phyloP scores from a whole-genome alignment of 2,113 vertebrate genomes.

The Sceloporus undulatus region DNA sequence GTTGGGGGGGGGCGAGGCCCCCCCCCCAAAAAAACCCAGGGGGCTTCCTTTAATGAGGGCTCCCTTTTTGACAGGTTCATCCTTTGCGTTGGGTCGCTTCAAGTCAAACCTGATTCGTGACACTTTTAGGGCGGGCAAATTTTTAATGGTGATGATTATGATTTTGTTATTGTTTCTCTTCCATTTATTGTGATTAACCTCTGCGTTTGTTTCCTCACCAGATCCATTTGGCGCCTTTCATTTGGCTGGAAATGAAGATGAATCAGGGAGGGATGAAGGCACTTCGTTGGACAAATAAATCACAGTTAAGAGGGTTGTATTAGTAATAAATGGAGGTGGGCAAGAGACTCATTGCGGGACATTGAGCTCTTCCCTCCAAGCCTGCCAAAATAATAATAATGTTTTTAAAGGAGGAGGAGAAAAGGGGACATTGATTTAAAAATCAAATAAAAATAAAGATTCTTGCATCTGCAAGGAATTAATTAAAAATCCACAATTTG shows the following conservation, averaged over 20 bases:
- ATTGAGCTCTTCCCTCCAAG: conserved; percentile 75
- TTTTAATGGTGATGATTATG: conserved; percentile 81
- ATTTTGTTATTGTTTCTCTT: conserved; percentile 87
- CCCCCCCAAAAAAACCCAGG: background rate
- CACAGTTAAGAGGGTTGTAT: conserved; percentile 86
- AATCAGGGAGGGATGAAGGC: conserved; percentile 86
- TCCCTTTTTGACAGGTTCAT: conserved; percentile 86
- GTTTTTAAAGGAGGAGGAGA: background rate
- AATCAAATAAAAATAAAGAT: background rate
- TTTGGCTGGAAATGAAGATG: conserved; percentile 87
- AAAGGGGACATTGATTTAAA: too few species aligned
- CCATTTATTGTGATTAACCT: conserved; percentile 93
- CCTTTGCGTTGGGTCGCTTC: conserved; percentile 86
- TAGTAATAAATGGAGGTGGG: conserved; percentile 81
- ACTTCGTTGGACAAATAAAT: conserved; percentile 89
- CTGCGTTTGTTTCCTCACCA: conserved; percentile 87
- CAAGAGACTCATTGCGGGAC: conserved; percentile 84
- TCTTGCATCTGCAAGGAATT: conserved; percentile 69
- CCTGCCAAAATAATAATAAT: conserved; percentile 73
- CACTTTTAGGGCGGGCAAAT: conserved; percentile 85
- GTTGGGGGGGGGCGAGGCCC: conserved; percentile 30
- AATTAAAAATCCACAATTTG: too few species aligned
- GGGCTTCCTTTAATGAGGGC: conserved; percentile 82
- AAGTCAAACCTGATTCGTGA: conserved; percentile 92
- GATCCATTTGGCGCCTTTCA: conserved; percentile 87